phyloP scores from a whole-genome alignment of 1,140 invertebrate species.

The Temnothorax curvispinosus region DNA sequence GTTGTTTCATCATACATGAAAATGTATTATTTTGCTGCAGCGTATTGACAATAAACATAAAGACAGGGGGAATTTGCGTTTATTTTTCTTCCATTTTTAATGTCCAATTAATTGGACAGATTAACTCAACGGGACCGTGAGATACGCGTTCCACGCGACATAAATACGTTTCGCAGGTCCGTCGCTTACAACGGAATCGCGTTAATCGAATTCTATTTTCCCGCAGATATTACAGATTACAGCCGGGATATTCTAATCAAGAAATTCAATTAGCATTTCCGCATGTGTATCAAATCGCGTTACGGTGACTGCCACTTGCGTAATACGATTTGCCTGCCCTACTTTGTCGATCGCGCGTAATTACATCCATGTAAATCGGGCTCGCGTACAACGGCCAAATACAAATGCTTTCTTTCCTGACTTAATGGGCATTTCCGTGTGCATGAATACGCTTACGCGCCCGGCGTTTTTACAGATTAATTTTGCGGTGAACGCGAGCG shows the following conservation, averaged over 20 bases:
- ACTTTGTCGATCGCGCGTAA: conserved; percentile 57
- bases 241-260: conserved; percentile 54
- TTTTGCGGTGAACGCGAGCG: not conserved
- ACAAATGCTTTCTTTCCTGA: conserved; percentile 16
- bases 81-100: conserved; percentile 6
- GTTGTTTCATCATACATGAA: not conserved
- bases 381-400: not conserved
- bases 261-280: conserved; percentile 61
- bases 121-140: conserved; percentile 24
- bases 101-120: conserved; percentile 8
- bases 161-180: conserved; percentile 6
- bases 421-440: not conserved
- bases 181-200: conserved; percentile 47
- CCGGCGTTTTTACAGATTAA: not conserved
- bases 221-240: conserved; percentile 50
- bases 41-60: not conserved
- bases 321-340: conserved; percentile 49
- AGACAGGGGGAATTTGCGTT: not conserved
- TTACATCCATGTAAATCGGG: conserved; percentile 30
- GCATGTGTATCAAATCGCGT: conserved; percentile 53
- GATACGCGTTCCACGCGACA: not conserved
- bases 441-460: not conserved
- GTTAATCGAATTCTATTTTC: conserved; percentile 51
- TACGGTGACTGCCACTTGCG: conserved; percentile 50
- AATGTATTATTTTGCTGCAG: conserved; percentile 11